A percentile compares a stretch with the other conserved stretches of the same genome.
Conservation (phyloP, 2,888 invertebrate species). For the Dorcus hopei region DNA sequence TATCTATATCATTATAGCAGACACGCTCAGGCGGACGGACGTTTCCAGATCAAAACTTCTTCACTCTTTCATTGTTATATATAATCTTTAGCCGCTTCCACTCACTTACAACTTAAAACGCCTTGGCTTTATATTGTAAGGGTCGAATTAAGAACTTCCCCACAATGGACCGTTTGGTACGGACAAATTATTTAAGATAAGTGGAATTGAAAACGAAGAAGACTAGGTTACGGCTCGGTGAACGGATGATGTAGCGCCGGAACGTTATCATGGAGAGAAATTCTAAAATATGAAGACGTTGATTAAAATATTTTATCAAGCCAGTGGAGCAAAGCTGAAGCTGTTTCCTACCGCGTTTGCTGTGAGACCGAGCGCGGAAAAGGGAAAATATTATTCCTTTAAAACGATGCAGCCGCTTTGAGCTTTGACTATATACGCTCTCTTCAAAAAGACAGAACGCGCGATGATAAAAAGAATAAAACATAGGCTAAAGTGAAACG, state of each 20-base stretch:
- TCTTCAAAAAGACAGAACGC: conserved; percentile 27
- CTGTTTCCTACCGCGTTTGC: conserved; percentile 32
- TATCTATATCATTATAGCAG: conserved; percentile 29
- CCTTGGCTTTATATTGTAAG: too few species aligned
- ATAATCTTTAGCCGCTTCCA: neutral
- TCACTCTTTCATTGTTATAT: neutral
- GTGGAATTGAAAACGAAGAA: neutral
- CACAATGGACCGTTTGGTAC: too few species aligned
- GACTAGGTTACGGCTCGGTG: neutral
- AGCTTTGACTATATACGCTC: conserved; percentile 33
- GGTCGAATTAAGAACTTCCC: too few species aligned
- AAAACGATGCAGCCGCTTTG: conserved; percentile 39
- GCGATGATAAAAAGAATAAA: conserved; percentile 32
- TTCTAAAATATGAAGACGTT: conserved; percentile 39
- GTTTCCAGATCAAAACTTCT: neutral
- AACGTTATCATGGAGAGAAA: conserved; percentile 14
- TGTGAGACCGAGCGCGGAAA: conserved; percentile 30
- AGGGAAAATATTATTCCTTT: conserved; percentile 42
- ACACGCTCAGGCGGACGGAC: conserved; percentile 6
- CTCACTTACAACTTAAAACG: too few species aligned
- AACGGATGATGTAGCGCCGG: neutral
- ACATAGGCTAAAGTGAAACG: conserved; percentile 27
- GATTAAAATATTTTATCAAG: conserved; percentile 45
- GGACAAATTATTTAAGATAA: neutral
- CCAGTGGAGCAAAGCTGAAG: conserved; percentile 35